Evolutionary conservation across 2,888 invertebrate genomes (phyloP).

Genomic region (Patella pellucida): DNA sequence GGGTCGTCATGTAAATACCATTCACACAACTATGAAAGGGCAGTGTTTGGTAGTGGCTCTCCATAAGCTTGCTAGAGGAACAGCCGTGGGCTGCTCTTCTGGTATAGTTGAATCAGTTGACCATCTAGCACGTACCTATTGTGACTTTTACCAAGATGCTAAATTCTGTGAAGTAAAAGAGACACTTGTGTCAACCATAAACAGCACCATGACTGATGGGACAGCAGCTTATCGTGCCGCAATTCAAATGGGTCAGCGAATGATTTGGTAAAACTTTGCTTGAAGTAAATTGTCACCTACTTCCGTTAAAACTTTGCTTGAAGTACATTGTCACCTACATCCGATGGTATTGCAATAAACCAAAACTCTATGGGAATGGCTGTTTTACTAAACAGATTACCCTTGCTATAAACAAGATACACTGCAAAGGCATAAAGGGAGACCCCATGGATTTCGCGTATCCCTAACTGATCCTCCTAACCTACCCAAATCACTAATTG

Average conservation of each 20-base stretch:
- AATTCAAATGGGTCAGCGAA: slow-evolving; percentile 14
- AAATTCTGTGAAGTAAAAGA: slow-evolving; percentile 14
- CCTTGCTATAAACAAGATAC: slow-evolving; percentile 35
- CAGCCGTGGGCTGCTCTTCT: slow-evolving; percentile 31
- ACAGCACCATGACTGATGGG: slow-evolving; percentile 23
- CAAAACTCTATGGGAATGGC: slow-evolving; percentile 31
- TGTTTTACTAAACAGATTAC: slow-evolving; percentile 35
- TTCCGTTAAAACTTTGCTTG: slow-evolving; percentile 28
- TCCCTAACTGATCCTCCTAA: slow-evolving; percentile 25
- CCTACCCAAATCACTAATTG: slow-evolving; percentile 28
- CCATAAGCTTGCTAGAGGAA: slow-evolving; percentile 36
- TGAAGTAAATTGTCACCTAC: slow-evolving; percentile 36
- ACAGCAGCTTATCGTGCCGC: slow-evolving; percentile 28
- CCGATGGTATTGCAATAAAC: slow-evolving; percentile 24
- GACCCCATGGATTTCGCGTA: slow-evolving; percentile 32
- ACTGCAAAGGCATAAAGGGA: slow-evolving; percentile 35
- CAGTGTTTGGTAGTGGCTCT: slow-evolving; percentile 25
- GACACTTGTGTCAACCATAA: slow-evolving; percentile 10
- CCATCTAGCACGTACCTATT: slow-evolving; percentile 19
- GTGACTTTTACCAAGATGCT: slow-evolving; percentile 6
- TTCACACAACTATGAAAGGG: slow-evolving; percentile 28
- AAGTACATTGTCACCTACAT: slow-evolving; percentile 35
- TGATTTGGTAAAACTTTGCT: slow-evolving; percentile 24
- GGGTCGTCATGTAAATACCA: slow-evolving; percentile 32
- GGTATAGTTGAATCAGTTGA: slow-evolving; percentile 30